Base-by-base conservation (phyloP, 1,140 invertebrate genomes). In the Augochlora pura region DNA sequence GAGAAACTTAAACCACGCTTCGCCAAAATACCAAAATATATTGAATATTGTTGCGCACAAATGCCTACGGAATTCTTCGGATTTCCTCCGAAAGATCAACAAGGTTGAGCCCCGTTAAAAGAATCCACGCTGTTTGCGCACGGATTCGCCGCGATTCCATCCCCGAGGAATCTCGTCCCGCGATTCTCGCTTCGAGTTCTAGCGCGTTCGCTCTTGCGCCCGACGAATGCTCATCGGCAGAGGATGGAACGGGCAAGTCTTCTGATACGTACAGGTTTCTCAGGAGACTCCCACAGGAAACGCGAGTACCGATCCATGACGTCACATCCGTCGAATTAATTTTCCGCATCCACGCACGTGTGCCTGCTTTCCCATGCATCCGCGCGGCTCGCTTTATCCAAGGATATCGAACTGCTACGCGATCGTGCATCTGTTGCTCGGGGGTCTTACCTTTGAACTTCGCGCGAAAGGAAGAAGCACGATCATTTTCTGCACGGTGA, bases 271-370 rank as follows among this genome's bases (percentile, higher is more conserved):
- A 54, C 76, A 25, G 72, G 67, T 64, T 77, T 84, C 77, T 84
- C 57, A 63, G 60, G 71, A 74, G 62, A 69, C 62, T 68, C 38
- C 32, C 64, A 60, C 75, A 84, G 85, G 85, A 87, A 87, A 74
- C 64, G 67, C 68, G 39, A 64, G 74, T 77, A 83, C 73, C 85
- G 66, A 82, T 86, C 82, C 82, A 52, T 87, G 80, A 87, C 82
- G 72, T 87, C 82, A 87, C 80, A 87, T 87, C 86, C 86, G 85
- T 59, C 81, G 72, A 80, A 87, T 84, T 82, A 87, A 87, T 87
- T 83, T 85, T 83, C 83, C 74, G 74, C 68, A 59, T 81, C 60
- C 60, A 76, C 78, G 64, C 52, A 52, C 76, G 38, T 23, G 39
- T 59, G 76, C 64, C 60, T 32, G 39, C 39, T 68, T 77, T 83